Base-by-base conservation (phyloP, 2,113 vertebrate species). In the Tonatia bakeri region DNA sequence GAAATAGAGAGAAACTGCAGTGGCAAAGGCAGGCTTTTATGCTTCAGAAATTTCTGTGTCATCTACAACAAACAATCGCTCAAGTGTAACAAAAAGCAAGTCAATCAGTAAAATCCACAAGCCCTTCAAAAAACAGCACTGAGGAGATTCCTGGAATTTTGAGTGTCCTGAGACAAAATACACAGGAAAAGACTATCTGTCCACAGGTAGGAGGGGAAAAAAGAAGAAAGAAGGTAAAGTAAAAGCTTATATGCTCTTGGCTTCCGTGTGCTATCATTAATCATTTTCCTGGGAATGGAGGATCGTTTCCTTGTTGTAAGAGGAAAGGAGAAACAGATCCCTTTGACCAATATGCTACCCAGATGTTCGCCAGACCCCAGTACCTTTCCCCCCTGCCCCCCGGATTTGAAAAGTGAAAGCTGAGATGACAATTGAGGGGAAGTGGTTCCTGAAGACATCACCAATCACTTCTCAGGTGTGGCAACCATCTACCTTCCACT, bases 291-390 rank as follows among this genome's bases (percentile, higher is more conserved):
- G 67, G 86, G 93, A 96, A 95, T n/a, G 38, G 94, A 93, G 86
- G 94, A 94, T 87, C 36, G 56, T 77, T 96, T 97, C 77, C 69
- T 95, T 77, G 43, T 70, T 80, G 28, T 95, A 94, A 79, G 36
- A 95, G 87, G 85, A 97, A 97, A 97, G 95, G 92, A 97, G 82
- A 97, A 97, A 97, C 95, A 97, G 97, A 98, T 90, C 91, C 50
- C 79, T 95, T 93, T 67, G 47, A 33, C 94, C 88, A 98, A 96
- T 98, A 50, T 97, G 97, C 89, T 97, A 22, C 88, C 96, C 97
- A 98, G 95, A 98, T 98, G 97, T 97, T 96, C 75, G 65, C 77
- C 94, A 97, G 90, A 92, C 47, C 61, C 85, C 38, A 45, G 2
- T 90, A 95, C 75, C 82, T 38, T 31, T 22, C 7, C 1, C 8